Base-by-base conservation (phyloP, 2,113 vertebrate species). In the Oreotrochilus melanogaster region DNA sequence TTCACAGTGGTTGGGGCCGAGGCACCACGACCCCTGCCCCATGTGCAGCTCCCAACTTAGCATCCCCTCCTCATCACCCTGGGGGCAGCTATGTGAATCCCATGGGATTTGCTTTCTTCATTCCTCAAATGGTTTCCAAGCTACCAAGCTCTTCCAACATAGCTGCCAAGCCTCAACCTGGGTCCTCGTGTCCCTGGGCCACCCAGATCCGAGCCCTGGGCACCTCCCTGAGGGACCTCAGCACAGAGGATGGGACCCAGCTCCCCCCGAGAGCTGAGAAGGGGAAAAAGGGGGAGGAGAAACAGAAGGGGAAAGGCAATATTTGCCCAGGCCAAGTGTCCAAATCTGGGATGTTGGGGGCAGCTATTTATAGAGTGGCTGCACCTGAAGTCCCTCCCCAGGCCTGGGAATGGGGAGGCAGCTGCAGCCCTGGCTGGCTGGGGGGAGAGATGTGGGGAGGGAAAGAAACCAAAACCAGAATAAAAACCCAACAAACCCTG, bases 71-170 rank as follows among this genome's bases (percentile, higher is more conserved):
- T 91, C 87, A 50, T 42, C 18, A 1, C 81, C n/a, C 3, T 28
- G 42, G 78, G 74, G 57, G 35, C 11, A 2, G 50, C 42, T 28
- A 6, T 28, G 54, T 51, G 76, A 82, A 79, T 66, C 78, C 78
- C 47, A 60, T 11, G 64, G 81, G 88, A 89, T 86, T 92, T 54
- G 58, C 67, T 89, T 82, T 79, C 94, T 94, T 79, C 89, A 79
- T 92, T 88, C 74, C 80, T 74, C 22, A 1, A 48, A 85, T 92
- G 86, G 73, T 86, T 95, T 92, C 93, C 37, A 1, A 95, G 76
- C 39, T 89, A 75, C 56, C 64, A 85, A 85, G 62, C 51, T 30
- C 65, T 93, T 89, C 33, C 65, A 95, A 70, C 43, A 28, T 23
- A 91, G 83, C 73, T 94, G 80, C 80, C 91, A 87, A 73, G 42